Evolutionary conservation across 1,140 invertebrate genomes (phyloP).

Genomic region (Limonius californicus): DNA sequence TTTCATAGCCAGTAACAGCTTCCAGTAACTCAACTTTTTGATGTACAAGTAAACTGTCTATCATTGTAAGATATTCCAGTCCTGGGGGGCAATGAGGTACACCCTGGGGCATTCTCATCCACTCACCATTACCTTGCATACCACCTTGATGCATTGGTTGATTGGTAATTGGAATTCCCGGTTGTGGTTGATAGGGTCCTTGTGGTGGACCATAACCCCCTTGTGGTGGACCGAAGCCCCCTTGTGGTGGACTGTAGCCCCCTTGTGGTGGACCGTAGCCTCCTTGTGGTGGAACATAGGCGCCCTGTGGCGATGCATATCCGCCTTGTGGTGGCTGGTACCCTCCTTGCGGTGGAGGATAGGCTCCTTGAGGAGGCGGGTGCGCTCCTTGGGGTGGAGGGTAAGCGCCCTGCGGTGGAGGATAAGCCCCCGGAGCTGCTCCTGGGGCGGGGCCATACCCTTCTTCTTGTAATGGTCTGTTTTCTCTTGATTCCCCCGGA

Average conservation of each 20-base stretch:
- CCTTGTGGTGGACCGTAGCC: background rate
- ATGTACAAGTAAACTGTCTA: conserved; percentile 81
- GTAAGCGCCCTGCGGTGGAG: too few species aligned
- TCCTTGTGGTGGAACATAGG: background rate
- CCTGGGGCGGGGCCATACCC: too few species aligned
- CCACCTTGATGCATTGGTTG: background rate
- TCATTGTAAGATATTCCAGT: conserved; percentile 83
- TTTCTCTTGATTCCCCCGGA: too few species aligned
- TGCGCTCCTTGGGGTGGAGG: too few species aligned
- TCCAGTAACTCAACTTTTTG: conserved; percentile 81
- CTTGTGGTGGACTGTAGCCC: background rate
- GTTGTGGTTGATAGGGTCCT: background rate
- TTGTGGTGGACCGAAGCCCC: background rate
- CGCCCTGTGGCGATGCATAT: too few species aligned
- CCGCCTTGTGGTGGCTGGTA: too few species aligned
- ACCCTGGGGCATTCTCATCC: background rate
- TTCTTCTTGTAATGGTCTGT: too few species aligned
- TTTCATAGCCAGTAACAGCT: conserved; percentile 71
- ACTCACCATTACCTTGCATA: background rate
- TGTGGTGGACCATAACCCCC: background rate
- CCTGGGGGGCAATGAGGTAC: conserved; percentile 74
- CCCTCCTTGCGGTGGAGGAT: too few species aligned
- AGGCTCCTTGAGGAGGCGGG: too few species aligned
- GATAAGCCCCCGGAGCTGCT: too few species aligned
- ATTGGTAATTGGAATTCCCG: background rate